These are phyloP conservation scores for Rhopilema esculentum DNA, from an alignment of 30 jellyfish, hydroid and myxozoan species.

Conservation along the genomic window DNA sequence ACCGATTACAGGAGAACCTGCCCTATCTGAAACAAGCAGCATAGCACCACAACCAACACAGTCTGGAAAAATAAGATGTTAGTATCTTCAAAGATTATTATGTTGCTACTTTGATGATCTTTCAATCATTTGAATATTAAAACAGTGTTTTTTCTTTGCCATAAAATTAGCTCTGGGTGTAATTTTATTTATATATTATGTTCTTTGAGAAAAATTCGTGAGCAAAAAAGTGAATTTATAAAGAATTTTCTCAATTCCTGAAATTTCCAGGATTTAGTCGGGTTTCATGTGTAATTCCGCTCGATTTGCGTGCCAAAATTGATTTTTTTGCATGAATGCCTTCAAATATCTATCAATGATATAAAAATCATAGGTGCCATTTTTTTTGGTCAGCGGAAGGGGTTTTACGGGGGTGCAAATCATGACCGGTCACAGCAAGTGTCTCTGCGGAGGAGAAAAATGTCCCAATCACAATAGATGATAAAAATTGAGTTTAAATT, in stretches of 20 bases:
- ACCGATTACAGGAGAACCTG: conserved; percentile 43
- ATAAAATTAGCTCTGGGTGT: too few species aligned
- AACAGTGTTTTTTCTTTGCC: too few species aligned
- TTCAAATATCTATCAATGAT: neutral
- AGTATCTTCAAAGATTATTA: neutral
- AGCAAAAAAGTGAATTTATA: too few species aligned
- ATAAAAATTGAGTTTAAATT: neutral
- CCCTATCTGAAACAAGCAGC: conserved; percentile 57
- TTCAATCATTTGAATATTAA: too few species aligned
- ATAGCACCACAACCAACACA: conserved; percentile 57
- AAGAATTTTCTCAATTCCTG: too few species aligned
- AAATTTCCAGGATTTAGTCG: conserved; percentile 1
- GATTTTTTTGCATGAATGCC: conserved; percentile 3
- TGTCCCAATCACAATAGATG: neutral
- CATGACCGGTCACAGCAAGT: neutral
- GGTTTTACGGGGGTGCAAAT: neutral
- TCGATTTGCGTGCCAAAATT: neutral
- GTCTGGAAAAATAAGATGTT: conserved; percentile 71
- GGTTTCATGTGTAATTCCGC: neutral
- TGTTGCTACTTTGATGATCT: too few species aligned
- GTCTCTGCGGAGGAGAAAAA: neutral
- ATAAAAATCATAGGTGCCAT: neutral
- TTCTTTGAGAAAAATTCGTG: too few species aligned
- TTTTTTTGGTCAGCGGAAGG: neutral
- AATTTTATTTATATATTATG: too few species aligned